Percentiles rank a stretch among this genome's conserved stretches.
phyloP scores from a whole-genome alignment of 1,140 invertebrate genomes.

The Bicyclus anynana region DNA sequence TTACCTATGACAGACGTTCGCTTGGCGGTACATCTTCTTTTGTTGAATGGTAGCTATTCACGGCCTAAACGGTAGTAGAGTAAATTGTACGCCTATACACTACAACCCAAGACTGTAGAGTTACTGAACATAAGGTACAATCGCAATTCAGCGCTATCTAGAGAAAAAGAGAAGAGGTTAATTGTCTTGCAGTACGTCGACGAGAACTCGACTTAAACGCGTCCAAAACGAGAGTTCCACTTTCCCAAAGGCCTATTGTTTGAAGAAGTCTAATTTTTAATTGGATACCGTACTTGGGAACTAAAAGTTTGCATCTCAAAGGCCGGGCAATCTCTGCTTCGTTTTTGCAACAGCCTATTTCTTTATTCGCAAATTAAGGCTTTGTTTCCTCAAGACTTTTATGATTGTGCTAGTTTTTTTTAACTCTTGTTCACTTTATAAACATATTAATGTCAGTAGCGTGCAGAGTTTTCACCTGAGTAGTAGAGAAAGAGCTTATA shows the following conservation, averaged over 20 bases:
- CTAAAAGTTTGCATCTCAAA: slow-evolving; percentile 14
- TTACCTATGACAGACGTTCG: no score
- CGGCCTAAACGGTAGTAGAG: no score
- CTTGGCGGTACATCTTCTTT: no score
- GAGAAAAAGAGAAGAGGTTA: slow-evolving; percentile 53
- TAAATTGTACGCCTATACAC: no score
- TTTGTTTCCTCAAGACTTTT: slow-evolving; percentile 23
- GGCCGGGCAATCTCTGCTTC: slow-evolving; percentile 1
- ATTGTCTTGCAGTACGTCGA: slow-evolving; percentile 59
- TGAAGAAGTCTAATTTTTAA: slow-evolving; percentile 54
- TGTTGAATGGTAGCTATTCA: no score
- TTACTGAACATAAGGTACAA: no score
- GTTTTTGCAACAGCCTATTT: slow-evolving; percentile 15
- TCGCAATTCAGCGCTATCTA: not conserved
- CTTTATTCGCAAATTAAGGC: slow-evolving; percentile 12
- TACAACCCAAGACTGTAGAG: no score
- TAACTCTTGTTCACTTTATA: not conserved
- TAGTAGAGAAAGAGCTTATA: no score
- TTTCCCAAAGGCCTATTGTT: slow-evolving; percentile 42
- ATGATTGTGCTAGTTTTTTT: not conserved
- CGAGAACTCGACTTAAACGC: slow-evolving; percentile 41
- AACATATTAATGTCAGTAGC: not conserved
- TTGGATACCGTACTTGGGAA: slow-evolving; percentile 35
- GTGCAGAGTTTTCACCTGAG: no score
- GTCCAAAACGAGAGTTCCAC: slow-evolving; percentile 39